Percentiles rank a stretch among this genome's conserved stretches.
Evolutionary conservation across 2,888 invertebrate species (phyloP).

Genomic region (Epsilonema sp.): DNA sequence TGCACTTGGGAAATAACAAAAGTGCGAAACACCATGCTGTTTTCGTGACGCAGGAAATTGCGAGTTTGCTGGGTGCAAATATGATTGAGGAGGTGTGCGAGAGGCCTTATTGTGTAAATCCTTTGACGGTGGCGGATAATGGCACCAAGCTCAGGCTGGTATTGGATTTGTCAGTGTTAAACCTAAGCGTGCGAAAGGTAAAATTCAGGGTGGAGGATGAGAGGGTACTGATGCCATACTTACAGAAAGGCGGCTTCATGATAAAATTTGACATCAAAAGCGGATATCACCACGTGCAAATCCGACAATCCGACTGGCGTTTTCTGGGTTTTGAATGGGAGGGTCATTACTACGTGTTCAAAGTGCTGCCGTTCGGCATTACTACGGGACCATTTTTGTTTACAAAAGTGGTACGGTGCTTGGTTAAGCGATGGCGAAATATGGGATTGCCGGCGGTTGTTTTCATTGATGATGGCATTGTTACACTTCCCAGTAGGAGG

Average conservation of each 20-base stretch:
- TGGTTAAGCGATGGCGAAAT: constrained; percentile 3
- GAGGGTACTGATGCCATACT: neutral
- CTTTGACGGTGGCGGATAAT: too few relatives aligned
- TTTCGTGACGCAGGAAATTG: too few relatives aligned
- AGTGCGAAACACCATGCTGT: too few relatives aligned
- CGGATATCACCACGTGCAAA: constrained; percentile 6
- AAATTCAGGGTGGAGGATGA: neutral
- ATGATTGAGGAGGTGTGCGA: too few relatives aligned
- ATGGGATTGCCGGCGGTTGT: constrained; percentile 3
- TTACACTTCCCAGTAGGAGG: too few relatives aligned
- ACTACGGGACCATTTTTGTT: constrained; percentile 4
- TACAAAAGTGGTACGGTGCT: constrained; percentile 3
- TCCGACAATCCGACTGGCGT: neutral
- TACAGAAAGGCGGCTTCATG: constrained; percentile 2
- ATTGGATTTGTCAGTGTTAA: neutral
- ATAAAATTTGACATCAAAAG: constrained; percentile 4
- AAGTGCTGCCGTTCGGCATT: constrained; percentile 6
- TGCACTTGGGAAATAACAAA: too few relatives aligned
- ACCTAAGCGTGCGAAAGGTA: neutral
- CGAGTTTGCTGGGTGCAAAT: too few relatives aligned
- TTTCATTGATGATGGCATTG: constrained; percentile 6
- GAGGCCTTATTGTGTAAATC: too few relatives aligned
- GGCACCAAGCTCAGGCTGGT: neutral
- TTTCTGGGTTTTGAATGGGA: constrained; percentile 4
- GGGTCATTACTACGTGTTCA: constrained; percentile 1